These are phyloP conservation scores for Poecilia wingei DNA, from an alignment of 2,797 vertebrate species.

Conservation along the genomic window DNA sequence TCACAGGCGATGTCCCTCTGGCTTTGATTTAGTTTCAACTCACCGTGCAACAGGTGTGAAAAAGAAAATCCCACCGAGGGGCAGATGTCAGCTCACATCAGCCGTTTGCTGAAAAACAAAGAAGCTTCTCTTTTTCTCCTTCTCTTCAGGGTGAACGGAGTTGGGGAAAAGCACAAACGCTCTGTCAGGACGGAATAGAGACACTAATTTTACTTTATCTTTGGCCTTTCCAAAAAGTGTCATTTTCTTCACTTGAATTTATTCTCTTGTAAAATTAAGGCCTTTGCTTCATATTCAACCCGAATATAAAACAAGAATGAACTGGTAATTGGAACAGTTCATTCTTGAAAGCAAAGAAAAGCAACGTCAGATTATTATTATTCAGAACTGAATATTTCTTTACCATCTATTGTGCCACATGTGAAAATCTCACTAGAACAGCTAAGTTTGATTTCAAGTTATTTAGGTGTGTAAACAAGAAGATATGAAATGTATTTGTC, in stretches of 20 bases:
- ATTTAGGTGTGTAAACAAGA: neutral
- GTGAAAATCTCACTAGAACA: neutral
- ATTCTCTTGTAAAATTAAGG: neutral
- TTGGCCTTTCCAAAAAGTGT: neutral
- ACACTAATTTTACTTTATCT: neutral
- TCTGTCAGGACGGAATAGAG: neutral
- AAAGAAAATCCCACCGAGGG: neutral
- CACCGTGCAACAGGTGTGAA: constrained; percentile 17
- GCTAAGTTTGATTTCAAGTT: neutral
- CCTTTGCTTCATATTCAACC: neutral
- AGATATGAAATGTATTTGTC: neutral
- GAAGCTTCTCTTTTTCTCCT: constrained; percentile 36
- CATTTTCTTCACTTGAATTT: neutral
- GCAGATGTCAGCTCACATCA: constrained; percentile 44
- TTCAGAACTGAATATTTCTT: neutral
- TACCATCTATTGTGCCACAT: neutral
- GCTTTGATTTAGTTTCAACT: neutral
- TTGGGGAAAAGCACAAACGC: constrained; percentile 49
- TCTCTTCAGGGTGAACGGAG: constrained; percentile 34
- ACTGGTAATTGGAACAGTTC: neutral
- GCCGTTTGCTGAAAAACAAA: constrained; percentile 54
- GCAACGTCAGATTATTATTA: neutral
- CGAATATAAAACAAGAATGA: neutral
- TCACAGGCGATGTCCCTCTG: neutral
- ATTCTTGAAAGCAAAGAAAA: neutral